A percentile compares a stretch with the other conserved stretches of the same genome.
phyloP scores from a whole-genome alignment of 2,113 vertebrate genomes.

The Eidolon helvum region DNA sequence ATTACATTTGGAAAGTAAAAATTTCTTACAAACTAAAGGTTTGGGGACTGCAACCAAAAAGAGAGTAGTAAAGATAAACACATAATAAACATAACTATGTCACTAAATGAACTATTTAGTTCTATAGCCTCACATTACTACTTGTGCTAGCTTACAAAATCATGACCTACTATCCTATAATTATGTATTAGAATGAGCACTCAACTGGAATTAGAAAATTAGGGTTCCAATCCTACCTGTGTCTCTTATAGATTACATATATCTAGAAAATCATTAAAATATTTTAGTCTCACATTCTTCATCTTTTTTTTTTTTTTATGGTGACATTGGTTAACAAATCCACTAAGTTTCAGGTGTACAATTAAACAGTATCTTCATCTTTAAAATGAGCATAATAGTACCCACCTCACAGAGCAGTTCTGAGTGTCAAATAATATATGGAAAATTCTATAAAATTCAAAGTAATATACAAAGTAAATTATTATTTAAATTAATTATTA shows the following conservation, averaged over 20 bases:
- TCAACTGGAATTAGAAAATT: background rate
- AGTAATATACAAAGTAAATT: background rate
- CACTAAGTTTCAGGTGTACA: too few relatives aligned
- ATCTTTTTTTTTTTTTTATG: background rate
- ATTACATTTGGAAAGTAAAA: background rate
- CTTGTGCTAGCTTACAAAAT: background rate
- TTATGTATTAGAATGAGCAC: background rate
- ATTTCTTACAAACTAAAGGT: background rate
- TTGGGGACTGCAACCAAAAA: background rate
- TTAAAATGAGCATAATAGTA: background rate
- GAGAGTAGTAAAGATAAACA: background rate
- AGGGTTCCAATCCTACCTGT: background rate
- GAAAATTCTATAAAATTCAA: background rate
- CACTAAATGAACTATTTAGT: background rate
- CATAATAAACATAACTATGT: background rate
- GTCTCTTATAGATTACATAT: background rate
- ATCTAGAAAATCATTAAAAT: background rate
- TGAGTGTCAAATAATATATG: background rate
- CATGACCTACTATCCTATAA: background rate
- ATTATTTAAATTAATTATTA: background rate
- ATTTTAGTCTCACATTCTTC: background rate
- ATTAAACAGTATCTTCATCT: background rate
- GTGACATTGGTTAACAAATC: too few relatives aligned
- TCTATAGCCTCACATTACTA: background rate
- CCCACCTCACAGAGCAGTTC: background rate